Evolutionary conservation across 2,888 invertebrate genomes (phyloP), one percentile per base, ranked within the genome.

Genomic region (Eilema griseolum): DNA sequence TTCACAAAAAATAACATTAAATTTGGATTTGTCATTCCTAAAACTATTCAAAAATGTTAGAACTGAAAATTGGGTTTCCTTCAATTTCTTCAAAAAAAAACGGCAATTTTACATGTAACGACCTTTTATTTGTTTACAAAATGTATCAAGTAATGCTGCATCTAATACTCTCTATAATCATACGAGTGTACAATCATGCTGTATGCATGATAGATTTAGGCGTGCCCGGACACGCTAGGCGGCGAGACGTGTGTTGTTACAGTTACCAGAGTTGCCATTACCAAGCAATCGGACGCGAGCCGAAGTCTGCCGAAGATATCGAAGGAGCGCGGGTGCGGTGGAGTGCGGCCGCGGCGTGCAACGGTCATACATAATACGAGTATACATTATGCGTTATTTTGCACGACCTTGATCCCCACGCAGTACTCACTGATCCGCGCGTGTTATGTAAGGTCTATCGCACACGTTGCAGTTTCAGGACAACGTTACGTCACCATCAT

Each of bases 361-460:
- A 78, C 77, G 78, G 75, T 68, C 81, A 61, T 60, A 61, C 28
- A 28, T 61, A 60, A 14, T 16, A n/a, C n/a, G n/a, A n/a, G n/a
- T n/a, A 31, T 61, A 61, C 60, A 31, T 83, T 84, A 87, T 88
- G 90, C 90, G 88, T 89, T 90, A 90, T 89, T 91, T 89, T 86
- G 86, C 86, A 82, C 85, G 93, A 85, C 95, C 95, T 95, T 95
- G 95, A 94, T 94, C 94, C 91, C 92, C 94, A 92, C 94, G 92
- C 93, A 90, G 87, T 84, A 85, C 86, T 84, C 88, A 85, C 85
- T 83, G 85, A 86, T 85, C 85, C 83, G 92, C 92, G 93, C 93
- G 93, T 93, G 93, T 91, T 91, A 83, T 83, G 79, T 91, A 89
- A 92, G 86, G 90, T 87, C 79, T 84, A 76, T 80, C 86, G 77